phyloP scores from a whole-genome alignment of 2,797 vertebrate genomes.

The Iguana delicatissima region DNA sequence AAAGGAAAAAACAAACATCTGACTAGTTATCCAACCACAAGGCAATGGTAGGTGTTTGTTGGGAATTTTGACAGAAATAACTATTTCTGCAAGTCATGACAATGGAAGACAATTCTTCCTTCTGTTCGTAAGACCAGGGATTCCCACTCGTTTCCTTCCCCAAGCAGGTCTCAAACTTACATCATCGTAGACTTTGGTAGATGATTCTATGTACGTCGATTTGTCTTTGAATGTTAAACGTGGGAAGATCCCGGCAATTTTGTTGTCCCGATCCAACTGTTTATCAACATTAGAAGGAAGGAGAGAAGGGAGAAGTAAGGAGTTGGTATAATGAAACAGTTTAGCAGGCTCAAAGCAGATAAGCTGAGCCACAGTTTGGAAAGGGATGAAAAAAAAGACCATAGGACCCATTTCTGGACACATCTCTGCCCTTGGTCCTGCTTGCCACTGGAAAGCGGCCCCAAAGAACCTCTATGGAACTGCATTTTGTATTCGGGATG shows the following conservation, averaged over 20 bases:
- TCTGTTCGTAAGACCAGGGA: background rate
- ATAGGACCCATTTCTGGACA: no score
- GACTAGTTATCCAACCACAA: no score
- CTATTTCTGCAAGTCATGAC: background rate
- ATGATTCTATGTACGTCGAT: constrained; percentile 93
- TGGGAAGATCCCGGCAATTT: constrained; percentile 88
- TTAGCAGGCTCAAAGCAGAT: background rate
- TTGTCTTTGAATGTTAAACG: constrained; percentile 90
- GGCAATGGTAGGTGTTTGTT: background rate
- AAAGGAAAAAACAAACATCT: no score
- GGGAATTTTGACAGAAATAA: no score
- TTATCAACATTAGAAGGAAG: background rate
- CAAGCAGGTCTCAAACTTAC: constrained; percentile 79
- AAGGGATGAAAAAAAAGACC: background rate
- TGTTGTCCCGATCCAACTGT: constrained; percentile 91
- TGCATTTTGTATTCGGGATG: no score
- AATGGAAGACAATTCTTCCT: no score
- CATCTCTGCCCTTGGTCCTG: no score
- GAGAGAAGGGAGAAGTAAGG: background rate
- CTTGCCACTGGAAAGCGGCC: no score
- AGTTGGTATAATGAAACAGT: background rate
- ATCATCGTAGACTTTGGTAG: constrained; percentile 95
- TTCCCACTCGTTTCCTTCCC: background rate
- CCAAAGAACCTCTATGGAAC: no score
- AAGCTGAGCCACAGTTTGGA: background rate